Percentiles rank a stretch among this genome's conserved stretches.
phyloP scores from a whole-genome alignment of 2,113 vertebrate species.

The Tetrao urogallus region DNA sequence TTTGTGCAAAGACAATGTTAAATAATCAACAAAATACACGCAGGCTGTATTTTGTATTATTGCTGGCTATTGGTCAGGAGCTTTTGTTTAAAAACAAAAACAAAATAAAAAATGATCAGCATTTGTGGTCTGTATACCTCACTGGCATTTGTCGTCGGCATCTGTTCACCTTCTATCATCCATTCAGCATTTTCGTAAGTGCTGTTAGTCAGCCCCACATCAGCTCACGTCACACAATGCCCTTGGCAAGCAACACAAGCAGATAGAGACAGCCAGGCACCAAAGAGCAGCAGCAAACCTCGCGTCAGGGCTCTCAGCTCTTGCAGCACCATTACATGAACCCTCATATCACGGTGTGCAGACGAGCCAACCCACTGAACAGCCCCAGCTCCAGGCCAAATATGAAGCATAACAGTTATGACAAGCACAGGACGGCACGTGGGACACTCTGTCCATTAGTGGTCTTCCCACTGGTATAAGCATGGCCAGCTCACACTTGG shows the following conservation, averaged over 20 bases:
- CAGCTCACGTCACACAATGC: neutral
- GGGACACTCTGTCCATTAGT: neutral
- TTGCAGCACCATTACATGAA: neutral
- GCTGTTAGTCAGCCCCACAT: neutral
- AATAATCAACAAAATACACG: too few relatives aligned
- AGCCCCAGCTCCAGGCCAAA: neutral
- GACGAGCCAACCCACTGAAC: neutral
- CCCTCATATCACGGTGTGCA: accelerated
- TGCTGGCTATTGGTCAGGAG: neutral
- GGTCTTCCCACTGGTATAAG: neutral
- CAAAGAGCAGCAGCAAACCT: neutral
- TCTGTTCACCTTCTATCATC: neutral
- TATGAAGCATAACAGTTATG: neutral
- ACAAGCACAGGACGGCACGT: neutral
- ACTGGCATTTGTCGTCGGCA: neutral
- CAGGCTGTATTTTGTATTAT: too few relatives aligned
- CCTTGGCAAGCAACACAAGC: neutral
- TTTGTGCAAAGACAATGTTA: too few relatives aligned
- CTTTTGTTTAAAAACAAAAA: neutral
- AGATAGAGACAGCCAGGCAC: neutral
- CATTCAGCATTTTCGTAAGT: neutral
- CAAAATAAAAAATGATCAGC: neutral
- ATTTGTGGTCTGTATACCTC: neutral
- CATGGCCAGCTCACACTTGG: accelerated
- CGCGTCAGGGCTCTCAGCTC: neutral